Percentiles rank a stretch among this genome's conserved stretches.
Conservation (phyloP, 2,888 invertebrate species). For the Leptopterna dolabrata region DNA sequence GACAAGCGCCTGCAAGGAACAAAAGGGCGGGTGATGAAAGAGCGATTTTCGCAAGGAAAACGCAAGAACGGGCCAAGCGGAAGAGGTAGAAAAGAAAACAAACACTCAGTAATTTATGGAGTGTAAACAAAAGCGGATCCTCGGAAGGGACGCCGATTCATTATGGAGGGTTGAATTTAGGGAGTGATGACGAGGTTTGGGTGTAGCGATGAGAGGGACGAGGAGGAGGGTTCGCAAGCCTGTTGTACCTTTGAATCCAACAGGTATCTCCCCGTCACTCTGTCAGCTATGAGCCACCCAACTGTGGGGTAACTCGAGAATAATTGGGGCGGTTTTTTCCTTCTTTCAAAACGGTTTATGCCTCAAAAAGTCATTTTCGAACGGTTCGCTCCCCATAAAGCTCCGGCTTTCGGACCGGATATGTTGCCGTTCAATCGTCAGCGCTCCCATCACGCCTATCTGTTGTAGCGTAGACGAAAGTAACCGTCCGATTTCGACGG, state of each 20-base stretch:
- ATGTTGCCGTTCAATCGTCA: too few relatives aligned
- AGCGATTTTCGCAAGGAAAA: neutral
- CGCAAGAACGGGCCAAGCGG: neutral
- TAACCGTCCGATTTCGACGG: too few relatives aligned
- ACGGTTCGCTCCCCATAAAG: too few relatives aligned
- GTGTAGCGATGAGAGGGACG: neutral
- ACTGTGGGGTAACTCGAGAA: too few relatives aligned
- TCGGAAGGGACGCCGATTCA: neutral
- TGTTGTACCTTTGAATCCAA: neutral
- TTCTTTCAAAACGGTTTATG: too few relatives aligned
- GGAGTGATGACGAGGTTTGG: neutral
- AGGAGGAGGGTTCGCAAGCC: neutral
- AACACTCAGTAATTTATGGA: neutral
- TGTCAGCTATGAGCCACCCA: too few relatives aligned
- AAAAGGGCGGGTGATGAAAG: neutral
- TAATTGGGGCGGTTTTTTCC: too few relatives aligned
- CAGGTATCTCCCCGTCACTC: neutral
- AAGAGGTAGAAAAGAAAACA: neutral
- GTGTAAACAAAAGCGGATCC: neutral
- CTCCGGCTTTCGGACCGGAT: too few relatives aligned
- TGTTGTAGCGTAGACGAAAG: too few relatives aligned
- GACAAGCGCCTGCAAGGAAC: neutral
- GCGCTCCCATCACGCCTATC: too few relatives aligned
- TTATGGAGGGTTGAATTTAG: constrained; percentile 3
- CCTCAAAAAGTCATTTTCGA: too few relatives aligned